A percentile compares a stretch with the other conserved stretches of the same genome.
Conservation (phyloP, 2,888 invertebrate species). For the Ditula angustiorana region DNA sequence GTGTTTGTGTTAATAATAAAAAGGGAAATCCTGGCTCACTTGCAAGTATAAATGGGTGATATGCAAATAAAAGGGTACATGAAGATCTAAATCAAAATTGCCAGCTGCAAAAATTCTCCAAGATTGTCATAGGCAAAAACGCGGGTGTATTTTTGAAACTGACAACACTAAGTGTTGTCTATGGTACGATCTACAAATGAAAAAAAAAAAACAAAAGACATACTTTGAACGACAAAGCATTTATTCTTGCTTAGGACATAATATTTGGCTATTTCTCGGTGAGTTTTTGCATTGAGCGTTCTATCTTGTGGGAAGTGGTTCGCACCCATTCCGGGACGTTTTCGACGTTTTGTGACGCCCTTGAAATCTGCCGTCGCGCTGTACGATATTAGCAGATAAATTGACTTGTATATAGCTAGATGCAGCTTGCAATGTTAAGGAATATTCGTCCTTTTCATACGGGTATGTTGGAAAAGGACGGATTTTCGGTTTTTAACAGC, state of each 20-base stretch:
- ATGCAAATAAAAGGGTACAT: neutral
- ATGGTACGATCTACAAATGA: constrained; percentile 29
- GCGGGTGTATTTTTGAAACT: neutral
- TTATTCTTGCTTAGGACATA: constrained; percentile 40
- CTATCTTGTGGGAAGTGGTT: constrained; percentile 63
- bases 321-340: constrained; percentile 62
- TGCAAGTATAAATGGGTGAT: constrained; percentile 7
- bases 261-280: constrained; percentile 47
- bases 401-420: too few species aligned
- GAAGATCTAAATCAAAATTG: neutral
- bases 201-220: constrained; percentile 51
- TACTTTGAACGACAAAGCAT: constrained; percentile 54
- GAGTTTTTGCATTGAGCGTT: constrained; percentile 61
- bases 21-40: constrained; percentile 10
- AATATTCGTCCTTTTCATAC: neutral
- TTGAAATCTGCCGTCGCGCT: neutral
- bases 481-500: too few species aligned
- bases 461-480: too few species aligned
- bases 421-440: constrained; percentile 2
- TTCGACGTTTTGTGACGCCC: constrained; percentile 42
- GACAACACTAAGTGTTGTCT: constrained; percentile 21
- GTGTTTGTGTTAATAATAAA: constrained; percentile 35
- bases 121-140: neutral
- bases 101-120: constrained; percentile 7
- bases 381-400: too few species aligned